Evolutionary conservation across 1,140 invertebrate genomes (phyloP).

Genomic region (Drosophila pectinifera): DNA sequence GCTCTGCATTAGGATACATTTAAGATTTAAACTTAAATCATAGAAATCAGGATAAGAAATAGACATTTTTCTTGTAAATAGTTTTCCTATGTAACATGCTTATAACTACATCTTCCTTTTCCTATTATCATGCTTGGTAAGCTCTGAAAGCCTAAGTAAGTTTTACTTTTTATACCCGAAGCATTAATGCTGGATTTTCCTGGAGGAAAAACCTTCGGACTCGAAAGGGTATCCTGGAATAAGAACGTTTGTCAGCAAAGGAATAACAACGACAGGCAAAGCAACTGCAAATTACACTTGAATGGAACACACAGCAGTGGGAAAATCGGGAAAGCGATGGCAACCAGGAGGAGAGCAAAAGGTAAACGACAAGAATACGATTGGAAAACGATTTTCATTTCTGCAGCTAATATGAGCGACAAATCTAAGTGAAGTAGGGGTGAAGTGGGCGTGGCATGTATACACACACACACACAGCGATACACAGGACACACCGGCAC

Average conservation of each 20-base stretch:
- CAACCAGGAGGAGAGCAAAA: constrained; percentile 54
- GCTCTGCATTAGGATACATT: neutral
- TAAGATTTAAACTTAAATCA: too few relatives aligned
- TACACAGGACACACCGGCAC: constrained; percentile 2
- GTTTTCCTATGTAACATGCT: too few relatives aligned
- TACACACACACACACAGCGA: constrained; percentile 8
- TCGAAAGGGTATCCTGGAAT: constrained; percentile 1
- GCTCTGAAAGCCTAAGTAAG: too few relatives aligned
- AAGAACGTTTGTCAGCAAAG: constrained; percentile 47
- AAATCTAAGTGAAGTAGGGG: constrained; percentile 66
- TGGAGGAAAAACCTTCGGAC: neutral
- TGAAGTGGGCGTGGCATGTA: constrained; percentile 25
- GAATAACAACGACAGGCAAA: constrained; percentile 63
- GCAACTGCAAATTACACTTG: constrained; percentile 74
- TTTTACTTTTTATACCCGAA: neutral
- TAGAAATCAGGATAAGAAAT: too few relatives aligned
- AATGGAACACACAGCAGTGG: constrained; percentile 43
- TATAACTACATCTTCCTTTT: too few relatives aligned
- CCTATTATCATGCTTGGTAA: too few relatives aligned
- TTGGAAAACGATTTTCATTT: constrained; percentile 84
- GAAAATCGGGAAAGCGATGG: constrained; percentile 22
- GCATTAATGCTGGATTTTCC: neutral
- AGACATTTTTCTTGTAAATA: too few relatives aligned
- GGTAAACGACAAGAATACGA: constrained; percentile 78
- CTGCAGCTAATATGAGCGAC: constrained; percentile 83